phyloP scores from a whole-genome alignment of 2,888 invertebrate species.

The Timema podura region DNA sequence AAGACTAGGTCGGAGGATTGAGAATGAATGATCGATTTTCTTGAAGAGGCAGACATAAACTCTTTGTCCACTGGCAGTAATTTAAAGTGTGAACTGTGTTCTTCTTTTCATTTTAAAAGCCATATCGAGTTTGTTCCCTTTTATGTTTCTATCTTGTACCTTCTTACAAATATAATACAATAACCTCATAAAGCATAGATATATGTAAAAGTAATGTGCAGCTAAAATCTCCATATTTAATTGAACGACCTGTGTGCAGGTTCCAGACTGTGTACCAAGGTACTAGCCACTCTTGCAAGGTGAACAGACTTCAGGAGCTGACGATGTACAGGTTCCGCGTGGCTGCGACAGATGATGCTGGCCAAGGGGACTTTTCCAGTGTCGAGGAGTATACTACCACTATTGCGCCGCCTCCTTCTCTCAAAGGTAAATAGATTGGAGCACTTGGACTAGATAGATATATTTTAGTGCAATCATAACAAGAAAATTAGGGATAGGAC shows the following conservation, averaged over 20 bases:
- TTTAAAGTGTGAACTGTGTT: too few relatives aligned
- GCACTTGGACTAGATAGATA: conserved; percentile 8
- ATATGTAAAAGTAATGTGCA: background rate
- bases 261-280: conserved; percentile 75
- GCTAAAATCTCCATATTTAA: background rate
- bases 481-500: background rate
- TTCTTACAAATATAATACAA: too few relatives aligned
- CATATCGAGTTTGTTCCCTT: too few relatives aligned
- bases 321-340: conserved; percentile 81
- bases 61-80: too few relatives aligned
- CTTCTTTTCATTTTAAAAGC: too few relatives aligned
- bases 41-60: too few relatives aligned
- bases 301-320: conserved; percentile 77
- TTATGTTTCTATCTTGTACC: too few relatives aligned
- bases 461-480: conserved; percentile 23
- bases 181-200: background rate
- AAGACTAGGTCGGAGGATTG: too few relatives aligned
- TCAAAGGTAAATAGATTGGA: conserved; percentile 52
- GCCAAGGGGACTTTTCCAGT: conserved; percentile 73
- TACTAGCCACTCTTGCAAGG: conserved; percentile 71
- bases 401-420: conserved; percentile 74
- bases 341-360: conserved; percentile 80
- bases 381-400: conserved; percentile 67
- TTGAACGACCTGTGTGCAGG: conserved; percentile 24
- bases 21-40: too few relatives aligned